These are phyloP conservation scores for Lissocephala sabroskyi DNA, from an alignment of 2,888 invertebrate genomes.

Conservation along the genomic window DNA sequence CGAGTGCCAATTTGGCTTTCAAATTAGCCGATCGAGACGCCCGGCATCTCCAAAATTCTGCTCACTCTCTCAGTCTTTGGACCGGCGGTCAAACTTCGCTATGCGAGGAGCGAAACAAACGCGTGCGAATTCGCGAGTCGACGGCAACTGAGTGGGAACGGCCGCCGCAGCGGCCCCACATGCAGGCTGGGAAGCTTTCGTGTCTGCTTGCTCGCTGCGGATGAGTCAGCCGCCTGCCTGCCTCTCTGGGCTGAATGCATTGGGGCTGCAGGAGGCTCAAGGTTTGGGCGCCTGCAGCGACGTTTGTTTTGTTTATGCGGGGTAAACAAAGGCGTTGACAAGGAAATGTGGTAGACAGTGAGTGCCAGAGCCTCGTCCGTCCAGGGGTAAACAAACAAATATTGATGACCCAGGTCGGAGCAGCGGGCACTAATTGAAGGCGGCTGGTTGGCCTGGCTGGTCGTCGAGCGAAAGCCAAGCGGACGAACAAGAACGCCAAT, in stretches of 20 bases:
- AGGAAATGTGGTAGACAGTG: conserved; percentile 12
- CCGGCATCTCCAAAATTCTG: too few relatives aligned
- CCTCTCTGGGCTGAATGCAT: too few relatives aligned
- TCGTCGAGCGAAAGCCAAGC: conserved; percentile 6
- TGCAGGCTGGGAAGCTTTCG: conserved; percentile 16
- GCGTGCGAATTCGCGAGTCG: conserved; percentile 59
- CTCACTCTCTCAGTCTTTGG: too few relatives aligned
- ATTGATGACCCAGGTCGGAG: conserved; percentile 10
- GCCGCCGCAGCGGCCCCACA: not conserved
- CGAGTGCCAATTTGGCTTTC: too few relatives aligned
- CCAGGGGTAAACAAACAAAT: conserved; percentile 19
- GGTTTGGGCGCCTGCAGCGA: not conserved
- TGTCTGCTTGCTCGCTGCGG: not conserved
- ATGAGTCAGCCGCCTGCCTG: too few relatives aligned
- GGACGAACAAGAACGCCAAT: too few relatives aligned
- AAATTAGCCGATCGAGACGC: too few relatives aligned
- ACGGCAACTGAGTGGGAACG: conserved; percentile 50
- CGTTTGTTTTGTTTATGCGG: conserved; percentile 37
- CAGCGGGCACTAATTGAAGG: not conserved
- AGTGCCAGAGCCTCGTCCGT: conserved; percentile 4
- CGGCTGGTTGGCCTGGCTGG: conserved; percentile 4
- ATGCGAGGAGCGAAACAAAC: conserved; percentile 11
- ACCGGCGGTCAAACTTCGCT: too few relatives aligned
- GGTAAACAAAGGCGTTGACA: conserved; percentile 33
- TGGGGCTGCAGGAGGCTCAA: not conserved